Base-by-base conservation (phyloP, 2,888 invertebrate species). In the Unio pictorum region DNA sequence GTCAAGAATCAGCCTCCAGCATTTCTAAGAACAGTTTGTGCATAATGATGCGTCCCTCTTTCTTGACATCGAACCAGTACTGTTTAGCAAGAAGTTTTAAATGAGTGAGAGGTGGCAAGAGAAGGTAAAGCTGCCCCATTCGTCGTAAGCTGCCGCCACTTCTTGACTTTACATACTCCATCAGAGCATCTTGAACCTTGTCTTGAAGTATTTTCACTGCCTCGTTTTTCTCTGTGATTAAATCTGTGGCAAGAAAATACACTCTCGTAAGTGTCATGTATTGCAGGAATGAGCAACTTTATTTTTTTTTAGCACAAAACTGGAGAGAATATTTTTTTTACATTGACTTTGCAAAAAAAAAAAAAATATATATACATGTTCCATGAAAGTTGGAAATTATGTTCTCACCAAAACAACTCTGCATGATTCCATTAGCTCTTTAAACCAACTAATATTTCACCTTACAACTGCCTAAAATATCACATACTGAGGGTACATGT, bases 1-100 rank as follows among this genome's bases (percentile, higher is more conserved):
- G 78, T 86, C 87, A 86, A 77, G 86, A 85, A 74, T 87, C 87
- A 8, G 86, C 86, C 90, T 97, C 97, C 73, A 98, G 92, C 98
- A 98, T 98, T 92, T 98, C 97, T 64, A 96, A 93, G 91, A 98
- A 97, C 67, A 98, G 93, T 91, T 98, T 98, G 92, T 98, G 98
- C 95, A 98, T 96, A 81, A 94, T 94, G 73, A 96, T 95, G 89
- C 95, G 94, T 7, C 96, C 95, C 79, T 96, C 96, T 86, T 95
- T 94, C 87, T 96, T 95, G 66, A 97, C 94, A 82, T 92, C 93
- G 61, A 94, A 93, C 98, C 98, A 98, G 91, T 96, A 98, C 84
- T 94, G 93, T 66, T 97, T 93, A 81, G 97, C 94, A 64, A 96
- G 94, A 75, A 94, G 94, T 91, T 98, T 97, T 1, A 96, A 95